Base-by-base conservation (phyloP, 1,140 invertebrate species). In the Drosophila prosaltans region DNA sequence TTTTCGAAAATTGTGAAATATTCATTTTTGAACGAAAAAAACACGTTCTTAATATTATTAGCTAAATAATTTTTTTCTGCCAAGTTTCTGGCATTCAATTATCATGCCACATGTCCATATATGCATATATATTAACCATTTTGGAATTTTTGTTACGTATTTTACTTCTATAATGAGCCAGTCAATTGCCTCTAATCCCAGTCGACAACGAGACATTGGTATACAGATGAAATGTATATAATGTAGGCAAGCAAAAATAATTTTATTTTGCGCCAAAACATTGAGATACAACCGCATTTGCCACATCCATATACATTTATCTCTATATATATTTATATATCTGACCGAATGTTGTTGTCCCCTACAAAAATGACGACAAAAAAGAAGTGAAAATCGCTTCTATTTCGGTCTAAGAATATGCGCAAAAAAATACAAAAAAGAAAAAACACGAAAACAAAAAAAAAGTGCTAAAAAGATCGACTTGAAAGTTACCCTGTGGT, bases 261-360 rank as follows among this genome's bases (percentile, higher is more conserved):
- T 61, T 51, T 51, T 51, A n/a, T 43, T 43, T 43, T 43, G 41
- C 41, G 4, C 41, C 65, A 54, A 55, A 65, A 58, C 51, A 69
- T 45, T 67, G 62, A 10, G 54, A 28, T 65, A 71, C 48, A 58
- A 55, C 71, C 70, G 54, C 65, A 59, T 54, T 70, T 65, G 69
- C 80, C 71, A 72, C 74, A 86, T 76, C 79, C 71, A 76, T 73
- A 81, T 67, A 80, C 55, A 80, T 67, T 65, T 81, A 36, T 36
- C 6, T 86, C 6, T 86, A 81, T 74, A 82, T 78, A 72, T 77
- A 88, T 69, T 74, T 58, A 80, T 69, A 69, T 55, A 54, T 58
- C 26, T 66, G 59, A 21, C 39, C 59, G 40, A 72, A 74, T 58
- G 59, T 77, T 89, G 67, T 69, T 78, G 61, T 69, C 63, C 64